Evolutionary conservation across 2,113 vertebrate species (phyloP).

Genomic region (Mus spicilegus): DNA sequence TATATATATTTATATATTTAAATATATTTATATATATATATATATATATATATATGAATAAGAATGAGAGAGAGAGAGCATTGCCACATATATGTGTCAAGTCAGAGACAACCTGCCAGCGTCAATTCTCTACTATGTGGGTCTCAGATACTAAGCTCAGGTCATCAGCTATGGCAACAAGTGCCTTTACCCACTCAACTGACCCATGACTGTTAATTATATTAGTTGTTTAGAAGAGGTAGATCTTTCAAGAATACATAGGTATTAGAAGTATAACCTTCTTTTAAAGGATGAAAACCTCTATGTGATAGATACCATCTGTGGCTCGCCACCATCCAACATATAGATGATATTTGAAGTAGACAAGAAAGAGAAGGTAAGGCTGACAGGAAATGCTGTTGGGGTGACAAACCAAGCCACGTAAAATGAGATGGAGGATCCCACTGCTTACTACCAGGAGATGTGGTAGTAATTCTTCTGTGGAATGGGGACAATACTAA

Average conservation of each 20-base stretch:
- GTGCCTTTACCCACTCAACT: no score
- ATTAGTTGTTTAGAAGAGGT: not conserved
- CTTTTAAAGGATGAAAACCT: not conserved
- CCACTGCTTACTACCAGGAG: not conserved
- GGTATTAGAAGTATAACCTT: not conserved
- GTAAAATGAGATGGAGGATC: not conserved
- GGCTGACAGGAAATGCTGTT: not conserved
- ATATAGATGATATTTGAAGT: not conserved
- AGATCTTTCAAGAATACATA: not conserved
- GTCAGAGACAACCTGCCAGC: no score
- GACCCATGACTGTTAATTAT: not conserved
- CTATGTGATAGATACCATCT: not conserved
- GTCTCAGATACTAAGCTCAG: no score
- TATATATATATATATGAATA: no score
- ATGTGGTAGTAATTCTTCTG: fast-evolving
- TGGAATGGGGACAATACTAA: not conserved
- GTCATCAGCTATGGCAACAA: no score
- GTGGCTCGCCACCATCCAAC: not conserved
- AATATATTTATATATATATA: no score
- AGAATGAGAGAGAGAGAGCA: no score
- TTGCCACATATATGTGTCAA: no score
- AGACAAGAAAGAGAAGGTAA: not conserved
- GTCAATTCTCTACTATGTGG: no score
- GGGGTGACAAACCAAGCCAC: not conserved
- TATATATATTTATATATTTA: no score